phyloP scores from a whole-genome alignment of 1,140 invertebrate species.

The Macrobrachium rosenbergii region DNA sequence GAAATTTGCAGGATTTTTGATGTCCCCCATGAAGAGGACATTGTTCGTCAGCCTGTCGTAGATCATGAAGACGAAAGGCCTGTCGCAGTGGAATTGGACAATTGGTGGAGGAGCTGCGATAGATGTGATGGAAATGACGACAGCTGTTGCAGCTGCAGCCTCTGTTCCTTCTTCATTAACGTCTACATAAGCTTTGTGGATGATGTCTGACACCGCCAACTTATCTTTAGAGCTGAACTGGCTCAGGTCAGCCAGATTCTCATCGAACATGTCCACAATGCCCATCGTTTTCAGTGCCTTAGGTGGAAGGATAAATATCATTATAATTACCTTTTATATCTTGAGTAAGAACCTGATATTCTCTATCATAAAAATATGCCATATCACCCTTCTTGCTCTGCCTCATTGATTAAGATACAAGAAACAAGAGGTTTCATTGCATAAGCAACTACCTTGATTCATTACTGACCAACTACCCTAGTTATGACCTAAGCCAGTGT shows the following conservation, averaged over 20 bases:
- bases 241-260: not conserved
- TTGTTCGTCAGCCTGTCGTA: constrained; percentile 79
- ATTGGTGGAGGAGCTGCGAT: constrained; percentile 66
- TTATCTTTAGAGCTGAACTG: not conserved
- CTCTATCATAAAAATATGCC: not conserved
- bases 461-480: too few relatives aligned
- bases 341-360: not conserved
- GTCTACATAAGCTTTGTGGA: constrained; percentile 85
- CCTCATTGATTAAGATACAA: too few relatives aligned
- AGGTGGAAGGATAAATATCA: not conserved
- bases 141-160: constrained; percentile 67
- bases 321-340: not conserved
- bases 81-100: constrained; percentile 84
- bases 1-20: constrained; percentile 69
- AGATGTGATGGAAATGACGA: constrained; percentile 73
- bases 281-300: constrained; percentile 15
- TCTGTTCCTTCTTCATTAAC: constrained; percentile 85
- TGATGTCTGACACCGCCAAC: constrained; percentile 73
- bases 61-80: constrained; percentile 88
- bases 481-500: too few relatives aligned
- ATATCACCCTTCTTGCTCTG: not conserved
- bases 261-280: not conserved
- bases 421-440: too few relatives aligned
- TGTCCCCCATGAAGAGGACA: constrained; percentile 84
- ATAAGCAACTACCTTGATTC: too few relatives aligned